Percentiles rank a stretch among this genome's conserved stretches.
Conservation (phyloP, 2,888 invertebrate genomes). For the Deroplatys truncata region DNA sequence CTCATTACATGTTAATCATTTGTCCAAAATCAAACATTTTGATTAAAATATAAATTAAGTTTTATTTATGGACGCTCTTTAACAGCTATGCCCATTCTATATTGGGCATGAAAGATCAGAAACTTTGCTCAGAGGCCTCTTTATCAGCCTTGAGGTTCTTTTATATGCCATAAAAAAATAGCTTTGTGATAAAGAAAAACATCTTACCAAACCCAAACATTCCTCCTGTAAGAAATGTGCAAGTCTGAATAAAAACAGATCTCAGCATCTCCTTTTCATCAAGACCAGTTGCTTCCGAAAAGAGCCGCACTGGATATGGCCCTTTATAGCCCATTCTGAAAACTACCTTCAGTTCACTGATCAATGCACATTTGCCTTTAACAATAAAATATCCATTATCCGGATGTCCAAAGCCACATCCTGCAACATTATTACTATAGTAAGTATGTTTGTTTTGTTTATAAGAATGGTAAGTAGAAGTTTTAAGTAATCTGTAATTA, state of each 20-base stretch:
- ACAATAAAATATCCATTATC: not conserved
- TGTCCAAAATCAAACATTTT: no score
- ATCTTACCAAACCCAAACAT: not conserved
- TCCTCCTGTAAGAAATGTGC: not conserved
- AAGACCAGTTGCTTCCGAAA: not conserved
- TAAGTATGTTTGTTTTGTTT: no score
- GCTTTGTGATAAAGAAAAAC: not conserved
- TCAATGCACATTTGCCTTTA: not conserved
- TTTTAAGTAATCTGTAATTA: no score
- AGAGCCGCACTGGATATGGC: not conserved
- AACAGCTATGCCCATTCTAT: no score
- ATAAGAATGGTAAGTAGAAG: no score
- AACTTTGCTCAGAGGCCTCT: no score
- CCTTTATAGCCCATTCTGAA: not conserved
- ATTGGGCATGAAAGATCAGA: no score
- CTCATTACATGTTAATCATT: no score
- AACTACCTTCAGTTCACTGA: not conserved
- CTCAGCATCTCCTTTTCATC: not conserved
- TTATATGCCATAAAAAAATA: no score
- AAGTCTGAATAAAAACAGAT: not conserved
- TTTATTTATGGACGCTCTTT: no score
- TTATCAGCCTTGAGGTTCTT: no score
- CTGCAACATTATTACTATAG: not conserved
- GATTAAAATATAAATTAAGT: no score
- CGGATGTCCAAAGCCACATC: not conserved